Conservation (phyloP, 1,140 invertebrate species). For the Scaptodrosophila lebanonensis region DNA sequence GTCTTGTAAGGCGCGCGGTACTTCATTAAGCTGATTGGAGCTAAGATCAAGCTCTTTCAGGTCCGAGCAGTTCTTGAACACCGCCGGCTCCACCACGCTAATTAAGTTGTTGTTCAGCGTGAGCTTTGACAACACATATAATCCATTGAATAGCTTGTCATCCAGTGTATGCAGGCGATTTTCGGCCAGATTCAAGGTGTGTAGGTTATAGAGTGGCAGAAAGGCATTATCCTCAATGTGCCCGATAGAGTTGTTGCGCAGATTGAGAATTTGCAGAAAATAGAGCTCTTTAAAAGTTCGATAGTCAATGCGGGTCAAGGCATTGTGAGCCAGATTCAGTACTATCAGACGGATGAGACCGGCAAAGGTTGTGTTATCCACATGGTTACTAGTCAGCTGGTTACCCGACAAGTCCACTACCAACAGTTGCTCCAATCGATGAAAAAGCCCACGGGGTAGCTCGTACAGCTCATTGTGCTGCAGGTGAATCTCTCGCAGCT, state of each 20-base stretch:
- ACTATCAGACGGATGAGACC: conserved; percentile 90
- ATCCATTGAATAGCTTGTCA: conserved; percentile 88
- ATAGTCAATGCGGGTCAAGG: conserved; percentile 87
- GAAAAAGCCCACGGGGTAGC: conserved; percentile 88
- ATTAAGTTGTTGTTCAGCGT: conserved; percentile 91
- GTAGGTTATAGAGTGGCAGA: conserved; percentile 89
- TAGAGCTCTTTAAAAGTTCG: conserved; percentile 92
- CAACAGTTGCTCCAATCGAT: conserved; percentile 88
- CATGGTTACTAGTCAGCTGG: conserved; percentile 87
- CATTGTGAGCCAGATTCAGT: conserved; percentile 90
- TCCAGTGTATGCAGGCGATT: conserved; percentile 90
- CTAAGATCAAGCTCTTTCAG: conserved; percentile 93
- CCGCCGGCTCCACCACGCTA: conserved; percentile 86
- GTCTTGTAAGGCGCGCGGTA: conserved; percentile 90
- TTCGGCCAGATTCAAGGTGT: conserved; percentile 90
- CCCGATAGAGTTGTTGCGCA: conserved; percentile 91
- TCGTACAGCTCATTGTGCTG: conserved; percentile 89
- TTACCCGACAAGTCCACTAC: conserved; percentile 93
- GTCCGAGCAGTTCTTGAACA: conserved; percentile 94
- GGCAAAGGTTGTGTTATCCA: conserved; percentile 89
- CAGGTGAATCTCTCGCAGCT: conserved; percentile 89
- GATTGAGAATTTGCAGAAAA: conserved; percentile 90
- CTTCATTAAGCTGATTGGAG: conserved; percentile 87
- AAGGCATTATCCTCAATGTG: conserved; percentile 93
- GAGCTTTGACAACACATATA: conserved; percentile 89